These are phyloP conservation scores for Nipponacmea schrenckii DNA, from an alignment of 2,888 invertebrate species.

Conservation along the genomic window DNA sequence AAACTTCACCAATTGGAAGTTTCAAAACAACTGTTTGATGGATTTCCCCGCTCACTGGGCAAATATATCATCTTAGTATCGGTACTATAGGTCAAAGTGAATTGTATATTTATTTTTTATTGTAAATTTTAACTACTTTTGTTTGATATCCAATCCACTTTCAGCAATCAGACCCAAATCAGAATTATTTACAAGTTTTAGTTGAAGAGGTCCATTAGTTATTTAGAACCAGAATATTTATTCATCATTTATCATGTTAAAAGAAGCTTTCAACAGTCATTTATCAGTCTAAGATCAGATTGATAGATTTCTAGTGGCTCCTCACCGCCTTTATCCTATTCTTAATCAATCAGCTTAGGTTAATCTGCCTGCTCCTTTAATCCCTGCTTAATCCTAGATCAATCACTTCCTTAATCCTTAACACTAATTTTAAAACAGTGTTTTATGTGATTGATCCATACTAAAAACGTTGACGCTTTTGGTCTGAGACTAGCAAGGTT, in stretches of 20 bases:
- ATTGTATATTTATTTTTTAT: too few species aligned
- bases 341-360: background rate
- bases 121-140: too few species aligned
- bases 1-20: too few species aligned
- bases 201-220: too few species aligned
- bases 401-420: background rate
- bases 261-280: background rate
- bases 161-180: too few species aligned
- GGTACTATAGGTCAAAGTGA: too few species aligned
- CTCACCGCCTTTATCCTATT: background rate
- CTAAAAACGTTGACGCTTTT: background rate
- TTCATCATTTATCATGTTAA: background rate
- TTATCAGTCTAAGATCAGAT: background rate
- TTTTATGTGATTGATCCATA: background rate
- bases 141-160: too few species aligned
- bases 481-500: too few species aligned
- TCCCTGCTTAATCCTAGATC: background rate
- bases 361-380: background rate
- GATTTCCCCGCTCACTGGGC: too few species aligned
- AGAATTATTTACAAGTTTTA: too few species aligned
- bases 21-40: too few species aligned
- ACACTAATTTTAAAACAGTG: background rate
- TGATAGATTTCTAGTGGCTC: background rate
- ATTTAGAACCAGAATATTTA: background rate
- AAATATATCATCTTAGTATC: too few species aligned